Evolutionary conservation across 2,797 vertebrate species (phyloP), one percentile per base, ranked within the genome.

Genomic region (Poeciliopsis presidionis): DNA sequence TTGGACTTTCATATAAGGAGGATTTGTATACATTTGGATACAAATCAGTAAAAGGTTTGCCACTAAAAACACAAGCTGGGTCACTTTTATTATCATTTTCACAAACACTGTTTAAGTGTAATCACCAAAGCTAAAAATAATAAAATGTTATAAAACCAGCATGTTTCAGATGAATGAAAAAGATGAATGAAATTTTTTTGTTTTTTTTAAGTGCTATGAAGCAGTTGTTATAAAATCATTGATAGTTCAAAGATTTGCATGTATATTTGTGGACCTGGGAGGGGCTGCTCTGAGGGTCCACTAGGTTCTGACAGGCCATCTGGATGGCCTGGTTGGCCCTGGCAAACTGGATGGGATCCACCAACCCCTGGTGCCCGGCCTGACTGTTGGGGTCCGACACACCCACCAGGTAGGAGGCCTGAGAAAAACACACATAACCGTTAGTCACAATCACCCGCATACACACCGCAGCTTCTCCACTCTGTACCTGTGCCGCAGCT

Each of bases 271-370:
- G 11, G 25, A 99, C 98, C 97, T 99, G 98, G 0, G 98, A 99
- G 0, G 98, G 98, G 87, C 97, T 99, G 86, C 98, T 99, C 7
- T 96, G 96, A 1, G 98, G 98, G 81, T 99, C 98, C 16, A 99
- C 98, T 57, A 99, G 93, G 77, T 98, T 99, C 95, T 99, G 97
- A 88, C 98, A 99, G 0, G 98, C 98, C 98, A 98, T 99, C 93
- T 99, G 98, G 92, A 99, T 99, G 0, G 98, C 98, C 87, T 99
- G 98, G 92, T 99, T 99, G 81, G 98, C 98, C 91, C 97, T 96
- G 73, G 98, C 98, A 91, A 99, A 99, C 69, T 99, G 98, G 90
- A 99, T 98, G 5, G 98, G 98, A 87, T 99, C 98, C 73, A 99
- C 98, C 6, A 99, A 93, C 4, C 98, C 98, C 91, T 99, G 98